phyloP scores from a whole-genome alignment of 2,797 vertebrate species.

The Petrocephalus sullivani region DNA sequence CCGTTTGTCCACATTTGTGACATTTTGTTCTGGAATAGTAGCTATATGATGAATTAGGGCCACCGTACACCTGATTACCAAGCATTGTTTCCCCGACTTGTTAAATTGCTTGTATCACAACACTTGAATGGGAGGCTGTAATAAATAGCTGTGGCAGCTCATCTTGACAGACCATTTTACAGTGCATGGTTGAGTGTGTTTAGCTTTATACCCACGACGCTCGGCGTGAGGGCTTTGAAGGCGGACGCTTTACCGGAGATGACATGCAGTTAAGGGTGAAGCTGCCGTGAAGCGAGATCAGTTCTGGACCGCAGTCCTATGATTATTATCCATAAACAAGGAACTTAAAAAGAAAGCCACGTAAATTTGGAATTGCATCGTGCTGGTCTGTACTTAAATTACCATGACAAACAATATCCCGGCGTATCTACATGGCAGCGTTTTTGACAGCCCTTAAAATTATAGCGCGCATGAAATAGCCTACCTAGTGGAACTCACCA shows the following conservation, averaged over 20 bases:
- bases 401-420: background rate
- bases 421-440: background rate
- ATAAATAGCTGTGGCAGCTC: background rate
- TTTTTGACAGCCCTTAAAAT: background rate
- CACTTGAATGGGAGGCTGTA: background rate
- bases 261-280: background rate
- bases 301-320: background rate
- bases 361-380: background rate
- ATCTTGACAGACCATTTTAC: conserved; percentile 10
- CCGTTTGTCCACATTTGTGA: background rate
- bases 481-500: background rate
- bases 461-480: background rate
- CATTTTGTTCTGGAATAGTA: background rate
- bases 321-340: background rate
- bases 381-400: background rate
- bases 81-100: background rate
- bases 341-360: background rate
- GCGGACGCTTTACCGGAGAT: background rate
- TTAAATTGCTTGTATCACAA: background rate
- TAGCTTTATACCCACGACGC: background rate
- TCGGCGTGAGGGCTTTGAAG: conserved; percentile 1
- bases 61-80: background rate
- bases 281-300: background rate
- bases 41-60: background rate
- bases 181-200: conserved; percentile 1